Base-by-base conservation (phyloP, 1,140 invertebrate genomes). In the Euura lappo region DNA sequence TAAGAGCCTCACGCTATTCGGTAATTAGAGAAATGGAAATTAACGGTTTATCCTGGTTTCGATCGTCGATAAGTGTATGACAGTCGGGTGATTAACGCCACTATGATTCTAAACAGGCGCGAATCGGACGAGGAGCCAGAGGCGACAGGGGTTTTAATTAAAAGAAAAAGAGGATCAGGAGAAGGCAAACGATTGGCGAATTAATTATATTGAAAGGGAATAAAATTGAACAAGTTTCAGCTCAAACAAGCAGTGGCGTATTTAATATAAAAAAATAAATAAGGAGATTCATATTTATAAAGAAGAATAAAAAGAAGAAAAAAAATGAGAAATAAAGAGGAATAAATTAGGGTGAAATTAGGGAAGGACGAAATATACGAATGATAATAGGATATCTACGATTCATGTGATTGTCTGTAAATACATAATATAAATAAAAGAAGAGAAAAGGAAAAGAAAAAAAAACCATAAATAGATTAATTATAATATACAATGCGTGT, bases 391-490 rank as follows among this genome's bases (percentile, higher is more conserved):
- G 81, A 84, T 85, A 87, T 85, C 83, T 85, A 84, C 83, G 81
- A 87, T 85, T 86, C 81, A 86, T 87, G 85, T 88, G 85, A 88
- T 87, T 87, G 85, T 88, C 83, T 85, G 86, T 88, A 88, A 87
- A 87, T 87, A 87, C 47, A 79, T 79, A 75, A 79, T 79, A 74
- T 85, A 84, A 83, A 80, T 84, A 72, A 28, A 28, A 0, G 28
- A 28, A 28, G 28, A 28, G 28, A 28, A 28, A 28, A 28, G 1
- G 28, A 28, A 28, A 28, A 28, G 28, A 28, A 28, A 28, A 28
- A 28, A 5, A 11, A 60, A 11, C 10, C 10, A 60, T 60, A 84
- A 78, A 84, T 83, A 82, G 79, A 75, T 86, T 86, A 87, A 88
- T 86, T 85, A 79, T 81, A 78, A 86, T 85, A 88, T 86, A 82